These are phyloP conservation scores for Dexiosoma caninum DNA, from an alignment of 2,888 invertebrate species.

Conservation along the genomic window DNA sequence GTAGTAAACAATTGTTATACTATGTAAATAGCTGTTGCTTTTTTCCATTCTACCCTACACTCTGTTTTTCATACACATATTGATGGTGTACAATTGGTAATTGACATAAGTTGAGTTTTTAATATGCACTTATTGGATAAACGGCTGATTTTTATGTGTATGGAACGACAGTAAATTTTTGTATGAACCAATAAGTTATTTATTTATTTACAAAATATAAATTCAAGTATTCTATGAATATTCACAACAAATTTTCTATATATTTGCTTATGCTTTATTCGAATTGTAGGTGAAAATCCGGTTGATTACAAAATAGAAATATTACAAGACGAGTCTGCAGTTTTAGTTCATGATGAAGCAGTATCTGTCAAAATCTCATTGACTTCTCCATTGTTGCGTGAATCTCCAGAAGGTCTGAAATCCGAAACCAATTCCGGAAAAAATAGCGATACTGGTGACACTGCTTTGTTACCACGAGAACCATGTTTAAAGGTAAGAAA, in stretches of 20 bases:
- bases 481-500: conserved; percentile 87
- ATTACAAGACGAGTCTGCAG: conserved; percentile 90
- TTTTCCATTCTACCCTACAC: neutral
- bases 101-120: neutral
- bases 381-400: conserved; percentile 95
- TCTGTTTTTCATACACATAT: conserved; percentile 23
- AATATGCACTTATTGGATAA: neutral
- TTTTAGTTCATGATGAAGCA: conserved; percentile 87
- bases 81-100: neutral
- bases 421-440: conserved; percentile 79
- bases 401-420: conserved; percentile 79
- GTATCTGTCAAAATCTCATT: conserved; percentile 91
- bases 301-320: conserved; percentile 87
- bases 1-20: neutral
- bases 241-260: neutral
- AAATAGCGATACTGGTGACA: conserved; percentile 86
- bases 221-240: neutral
- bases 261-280: conserved; percentile 59
- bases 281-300: conserved; percentile 70
- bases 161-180: conserved; percentile 6
- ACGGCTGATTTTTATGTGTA: conserved; percentile 14
- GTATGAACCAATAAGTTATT: neutral
- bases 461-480: conserved; percentile 93
- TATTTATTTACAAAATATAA: neutral
- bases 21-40: conserved; percentile 31